Base-by-base conservation (phyloP, 2,113 vertebrate genomes). In the Tauraco erythrolophus region DNA sequence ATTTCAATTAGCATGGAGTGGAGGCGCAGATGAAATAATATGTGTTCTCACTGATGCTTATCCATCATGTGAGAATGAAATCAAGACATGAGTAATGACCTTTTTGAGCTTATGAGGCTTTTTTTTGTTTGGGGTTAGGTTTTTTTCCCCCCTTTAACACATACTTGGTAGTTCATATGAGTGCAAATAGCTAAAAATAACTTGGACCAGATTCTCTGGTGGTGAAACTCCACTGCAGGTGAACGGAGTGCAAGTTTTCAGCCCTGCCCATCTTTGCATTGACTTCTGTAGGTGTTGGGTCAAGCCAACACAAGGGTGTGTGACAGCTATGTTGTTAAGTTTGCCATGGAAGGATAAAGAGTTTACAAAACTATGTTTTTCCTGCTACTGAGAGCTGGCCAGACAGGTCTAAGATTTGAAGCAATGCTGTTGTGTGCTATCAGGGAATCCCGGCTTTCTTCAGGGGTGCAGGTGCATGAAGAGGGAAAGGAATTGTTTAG, bases 61-160 rank as follows among this genome's bases (percentile, higher is more conserved):
- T 94, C 64, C 54, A 30, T 95, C 89, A 75, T 84, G 37, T 87
- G 95, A 91, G 61, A 60, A 43, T 92, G 65, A 91, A 94, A 81
- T 35, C 35, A 71, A 85, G 83, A 76, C 19, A 23, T 88, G 88
- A 87, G 60, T 92, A 68, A 96, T 60, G 51, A 77, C 28, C 46
- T 60, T 14, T 50, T 78, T n/a, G 31, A 64, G 21, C 3, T 78
- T 64, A 3, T 1, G 16, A 23, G 25, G 41, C 23, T 70, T 51
- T 57, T 57, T 7, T 9, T 21, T 41, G 19, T 11, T 45, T 43
- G 17, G 7, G 14, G 7, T 23, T 21, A 7, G 22, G 23, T 33
- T 9, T 13, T 21, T 6, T 5, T 37, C 28, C 5, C 4, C 4
- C 16, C 18, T 39, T 71, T 43, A 51, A 46, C 51, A 37, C 27